Evolutionary conservation across 2,113 vertebrate genomes (phyloP).

Genomic region (Herpetotheres cachinnans): DNA sequence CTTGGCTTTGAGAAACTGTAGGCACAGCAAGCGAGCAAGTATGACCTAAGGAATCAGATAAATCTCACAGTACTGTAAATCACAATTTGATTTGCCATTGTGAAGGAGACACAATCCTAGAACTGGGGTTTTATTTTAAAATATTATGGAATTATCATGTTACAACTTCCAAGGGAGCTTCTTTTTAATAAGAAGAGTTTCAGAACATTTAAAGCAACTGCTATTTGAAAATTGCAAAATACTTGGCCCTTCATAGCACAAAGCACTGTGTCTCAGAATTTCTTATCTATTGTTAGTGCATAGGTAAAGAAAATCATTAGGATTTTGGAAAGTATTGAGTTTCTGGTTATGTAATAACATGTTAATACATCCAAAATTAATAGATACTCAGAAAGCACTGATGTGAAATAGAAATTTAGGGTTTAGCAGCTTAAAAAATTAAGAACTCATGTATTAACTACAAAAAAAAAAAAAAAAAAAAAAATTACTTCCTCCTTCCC

Average conservation of each 20-base stretch:
- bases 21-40: neutral
- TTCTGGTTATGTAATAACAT: neutral
- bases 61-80: neutral
- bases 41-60: neutral
- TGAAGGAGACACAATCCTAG: neutral
- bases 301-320: neutral
- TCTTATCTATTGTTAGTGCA: neutral
- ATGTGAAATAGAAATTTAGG: neutral
- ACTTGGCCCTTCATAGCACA: neutral
- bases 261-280: neutral
- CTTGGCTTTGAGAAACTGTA: neutral
- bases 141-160: neutral
- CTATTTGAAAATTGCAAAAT: neutral
- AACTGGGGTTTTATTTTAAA: neutral
- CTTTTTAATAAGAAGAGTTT: neutral
- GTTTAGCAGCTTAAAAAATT: neutral
- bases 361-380: neutral
- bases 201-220: neutral
- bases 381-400: neutral
- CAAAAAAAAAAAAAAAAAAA: neutral
- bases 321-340: neutral
- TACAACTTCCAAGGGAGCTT: neutral
- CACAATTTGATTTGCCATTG: neutral
- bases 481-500: neutral
- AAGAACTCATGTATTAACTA: neutral